Evolutionary conservation across 2,888 invertebrate genomes (phyloP), one percentile per base, ranked within the genome.

Genomic region (Chrysopilus asiliformis): DNA sequence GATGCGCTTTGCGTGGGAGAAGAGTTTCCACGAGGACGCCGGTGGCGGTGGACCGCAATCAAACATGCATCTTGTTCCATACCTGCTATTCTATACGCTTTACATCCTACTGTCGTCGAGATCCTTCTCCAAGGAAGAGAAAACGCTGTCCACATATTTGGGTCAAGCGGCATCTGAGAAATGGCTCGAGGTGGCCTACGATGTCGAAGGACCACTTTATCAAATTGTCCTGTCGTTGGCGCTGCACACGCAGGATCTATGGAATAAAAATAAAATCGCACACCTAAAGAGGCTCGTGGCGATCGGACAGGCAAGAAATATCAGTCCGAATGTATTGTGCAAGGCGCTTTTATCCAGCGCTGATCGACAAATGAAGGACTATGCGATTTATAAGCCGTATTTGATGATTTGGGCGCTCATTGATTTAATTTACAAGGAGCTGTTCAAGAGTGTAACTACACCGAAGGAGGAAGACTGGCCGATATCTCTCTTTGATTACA

Each of bases 11-110:
- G 86, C 94, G 0, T 81, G 85, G 60, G 94, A 91, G 50, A 86
- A 86, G 57, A 86, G 89, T 43, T 97, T 97, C 71, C 93, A 94
- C 60, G 93, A 93, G 58, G 95, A 97, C 65, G 90, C 93, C 2
- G 94, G 95, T 13, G 98, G 91, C 46, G 91, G 91, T 50, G 95
- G 94, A 2, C 87, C 93, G 10, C 90, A 94, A 55, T 93, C 93
- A 45, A 95, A 95, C 67, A 83, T 95, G 81, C 91, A 95, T 66
- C 78, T 97, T 52, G 76, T 94, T 44, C 95, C 95, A 7, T 94
- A 94, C 17, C 19, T 37, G 4, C 32, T 37, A 4, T 37, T 37
- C 32, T 37, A 37, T 14, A 30, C 37, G 14, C 32, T 37, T 4
- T 37, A 37, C 18, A 32, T 24, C 27, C 16, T 37, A 7, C 19